phyloP scores from a whole-genome alignment of 2,888 invertebrate species.

The Mythimna lalbum region DNA sequence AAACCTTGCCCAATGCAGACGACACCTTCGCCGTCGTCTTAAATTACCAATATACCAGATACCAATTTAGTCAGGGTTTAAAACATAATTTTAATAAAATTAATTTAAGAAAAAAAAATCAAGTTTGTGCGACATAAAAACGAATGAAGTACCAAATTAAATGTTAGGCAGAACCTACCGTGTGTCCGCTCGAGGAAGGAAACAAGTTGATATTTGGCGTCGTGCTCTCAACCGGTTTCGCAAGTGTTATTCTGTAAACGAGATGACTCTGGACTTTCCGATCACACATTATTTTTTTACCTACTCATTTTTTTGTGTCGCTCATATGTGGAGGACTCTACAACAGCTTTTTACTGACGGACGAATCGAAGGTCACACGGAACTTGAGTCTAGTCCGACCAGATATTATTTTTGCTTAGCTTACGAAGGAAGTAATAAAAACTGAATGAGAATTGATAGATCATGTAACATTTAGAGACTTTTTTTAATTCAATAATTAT shows the following conservation, averaged over 20 bases:
- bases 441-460: constrained; percentile 71
- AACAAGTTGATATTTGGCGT: constrained; percentile 88
- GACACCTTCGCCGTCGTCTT: background rate
- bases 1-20: background rate
- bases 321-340: constrained; percentile 73
- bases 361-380: constrained; percentile 84
- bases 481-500: constrained; percentile 49
- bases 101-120: background rate
- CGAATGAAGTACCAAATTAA: constrained; percentile 50
- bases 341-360: constrained; percentile 82
- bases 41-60: background rate
- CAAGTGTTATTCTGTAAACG: constrained; percentile 90
- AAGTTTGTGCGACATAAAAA: constrained; percentile 25
- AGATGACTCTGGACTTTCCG: constrained; percentile 89
- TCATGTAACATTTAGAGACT: constrained; percentile 69
- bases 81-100: background rate
- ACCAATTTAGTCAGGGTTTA: too few species aligned
- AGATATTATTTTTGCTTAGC: constrained; percentile 75
- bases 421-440: constrained; percentile 81
- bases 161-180: constrained; percentile 57
- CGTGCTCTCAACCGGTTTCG: constrained; percentile 83
- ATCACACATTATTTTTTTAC: constrained; percentile 76
- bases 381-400: constrained; percentile 79
- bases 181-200: constrained; percentile 85
- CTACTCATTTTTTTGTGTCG: constrained; percentile 67